Base-by-base conservation (phyloP, 1,140 invertebrate species). In the Goniozus legneri region DNA sequence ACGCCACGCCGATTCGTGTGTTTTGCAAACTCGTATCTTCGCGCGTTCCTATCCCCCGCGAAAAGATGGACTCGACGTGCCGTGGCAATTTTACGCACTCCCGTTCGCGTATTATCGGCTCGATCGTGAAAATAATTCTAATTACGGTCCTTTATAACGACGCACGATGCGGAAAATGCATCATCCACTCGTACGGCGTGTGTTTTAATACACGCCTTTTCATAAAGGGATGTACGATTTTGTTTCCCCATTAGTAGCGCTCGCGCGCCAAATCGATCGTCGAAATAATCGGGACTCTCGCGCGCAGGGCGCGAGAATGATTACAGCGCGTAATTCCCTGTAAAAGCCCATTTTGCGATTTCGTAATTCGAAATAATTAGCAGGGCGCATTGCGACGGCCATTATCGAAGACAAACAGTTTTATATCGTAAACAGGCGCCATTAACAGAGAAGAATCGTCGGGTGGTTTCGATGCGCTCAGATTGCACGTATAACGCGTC, bases 71-170 rank as follows among this genome's bases (percentile, higher is more conserved):
- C n/a, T n/a, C n/a, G n/a, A n/a, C n/a, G n/a, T n/a, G n/a, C n/a
- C n/a, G n/a, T n/a, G n/a, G n/a, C n/a, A n/a, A n/a, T n/a, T n/a
- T n/a, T n/a, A n/a, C n/a, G n/a, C n/a, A n/a, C n/a, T n/a, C n/a
- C n/a, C n/a, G n/a, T n/a, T n/a, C n/a, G n/a, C n/a, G n/a, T n/a
- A n/a, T n/a, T n/a, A n/a, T n/a, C n/a, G n/a, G n/a, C n/a, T n/a
- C n/a, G n/a, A n/a, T n/a, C n/a, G n/a, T n/a, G n/a, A n/a, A n/a
- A n/a, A n/a, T n/a, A n/a, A n/a, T 60, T 53, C 64, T 62, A 72
- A 75, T 75, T 75, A 75, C 59, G 57, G 57, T 57, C 50, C 54
- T 58, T 64, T 67, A 60, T 71, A 72, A 72, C 71, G 66, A 65
- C 64, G 55, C 64, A 53, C 61, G 61, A 58, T 51, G 44, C 47